These are phyloP conservation scores for Phenganax marumi DNA, from an alignment of 92 coral and sea anemone species.

Conservation along the genomic window DNA sequence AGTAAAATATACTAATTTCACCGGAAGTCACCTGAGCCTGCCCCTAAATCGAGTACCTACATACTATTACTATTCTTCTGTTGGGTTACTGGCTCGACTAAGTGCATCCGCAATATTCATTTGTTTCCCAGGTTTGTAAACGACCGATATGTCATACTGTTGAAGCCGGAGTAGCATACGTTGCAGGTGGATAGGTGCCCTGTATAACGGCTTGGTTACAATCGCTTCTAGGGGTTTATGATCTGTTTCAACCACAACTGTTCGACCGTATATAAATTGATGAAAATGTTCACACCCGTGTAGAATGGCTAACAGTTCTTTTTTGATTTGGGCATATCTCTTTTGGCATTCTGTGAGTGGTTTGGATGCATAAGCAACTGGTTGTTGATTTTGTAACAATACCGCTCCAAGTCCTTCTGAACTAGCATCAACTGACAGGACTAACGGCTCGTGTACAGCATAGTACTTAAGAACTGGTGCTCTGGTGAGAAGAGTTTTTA, in stretches of 20 bases:
- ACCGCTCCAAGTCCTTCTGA: background rate
- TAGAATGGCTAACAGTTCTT: too few species aligned
- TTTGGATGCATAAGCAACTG: background rate
- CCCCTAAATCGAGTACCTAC: too few species aligned
- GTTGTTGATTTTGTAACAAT: background rate
- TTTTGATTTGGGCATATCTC: too few species aligned
- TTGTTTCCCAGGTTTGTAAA: background rate
- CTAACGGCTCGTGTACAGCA: too few species aligned
- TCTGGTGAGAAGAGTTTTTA: too few species aligned
- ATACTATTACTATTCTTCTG: background rate
- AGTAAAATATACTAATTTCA: too few species aligned
- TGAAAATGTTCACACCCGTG: too few species aligned
- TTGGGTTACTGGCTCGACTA: background rate
- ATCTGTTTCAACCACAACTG: too few species aligned
- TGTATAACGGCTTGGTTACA: background rate
- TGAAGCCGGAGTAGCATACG: background rate
- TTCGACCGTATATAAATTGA: conserved; percentile 3
- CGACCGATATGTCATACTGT: background rate
- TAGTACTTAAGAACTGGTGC: too few species aligned
- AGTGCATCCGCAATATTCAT: background rate
- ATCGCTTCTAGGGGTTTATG: background rate
- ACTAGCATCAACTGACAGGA: too few species aligned
- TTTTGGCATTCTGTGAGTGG: background rate
- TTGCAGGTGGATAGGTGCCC: background rate
- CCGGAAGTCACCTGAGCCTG: too few species aligned